A percentile compares a stretch with the other conserved stretches of the same genome.
phyloP scores from a whole-genome alignment of 2,113 vertebrate genomes.

The Lipotes vexillifer region DNA sequence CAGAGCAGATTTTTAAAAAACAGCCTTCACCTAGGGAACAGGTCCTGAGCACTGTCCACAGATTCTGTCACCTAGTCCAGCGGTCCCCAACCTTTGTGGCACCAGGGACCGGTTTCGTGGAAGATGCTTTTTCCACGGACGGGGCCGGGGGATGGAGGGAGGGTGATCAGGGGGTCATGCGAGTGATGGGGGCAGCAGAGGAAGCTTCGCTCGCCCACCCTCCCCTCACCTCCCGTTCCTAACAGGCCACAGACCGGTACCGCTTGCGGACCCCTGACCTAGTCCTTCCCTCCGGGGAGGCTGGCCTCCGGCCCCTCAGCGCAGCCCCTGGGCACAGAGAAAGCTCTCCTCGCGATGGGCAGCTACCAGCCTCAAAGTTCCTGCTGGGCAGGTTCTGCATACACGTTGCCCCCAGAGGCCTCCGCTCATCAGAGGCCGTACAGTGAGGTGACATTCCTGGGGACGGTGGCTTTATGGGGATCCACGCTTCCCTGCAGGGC shows the following conservation, averaged over 20 bases:
- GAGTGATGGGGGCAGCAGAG: no score
- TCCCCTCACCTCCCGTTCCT: no score
- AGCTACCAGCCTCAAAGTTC: background rate
- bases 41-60: fast-evolving
- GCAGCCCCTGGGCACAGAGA: background rate
- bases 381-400: fast-evolving
- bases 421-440: background rate
- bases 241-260: no score
- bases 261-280: no score
- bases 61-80: background rate
- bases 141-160: no score
- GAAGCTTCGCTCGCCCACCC: no score
- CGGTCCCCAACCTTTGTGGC: no score
- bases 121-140: no score
- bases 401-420: background rate
- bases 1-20: background rate
- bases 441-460: fast-evolving
- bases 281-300: background rate
- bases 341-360: background rate
- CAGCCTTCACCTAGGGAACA: background rate
- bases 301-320: fast-evolving
- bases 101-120: no score
- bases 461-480: background rate
- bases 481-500: fast-evolving
- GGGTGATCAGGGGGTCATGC: no score